Percentiles rank a stretch among this genome's conserved stretches.
These are phyloP conservation scores for Hozukius guyotensis DNA, from an alignment of 2,797 vertebrate species.

Conservation along the genomic window DNA sequence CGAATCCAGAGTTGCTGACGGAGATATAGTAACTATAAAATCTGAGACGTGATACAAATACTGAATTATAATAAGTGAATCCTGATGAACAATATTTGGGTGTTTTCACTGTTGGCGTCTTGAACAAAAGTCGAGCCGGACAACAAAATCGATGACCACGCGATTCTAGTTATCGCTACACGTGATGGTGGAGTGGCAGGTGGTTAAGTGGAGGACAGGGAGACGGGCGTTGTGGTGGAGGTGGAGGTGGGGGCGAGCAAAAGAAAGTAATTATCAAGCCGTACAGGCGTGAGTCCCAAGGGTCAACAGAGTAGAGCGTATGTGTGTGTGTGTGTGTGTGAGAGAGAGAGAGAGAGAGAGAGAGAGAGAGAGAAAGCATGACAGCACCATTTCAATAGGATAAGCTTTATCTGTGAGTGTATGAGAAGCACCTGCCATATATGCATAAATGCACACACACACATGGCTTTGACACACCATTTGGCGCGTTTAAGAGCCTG, in stretches of 20 bases:
- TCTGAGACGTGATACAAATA: neutral
- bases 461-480: constrained; percentile 41
- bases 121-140: constrained; percentile 5
- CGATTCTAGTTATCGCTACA: constrained; percentile 53
- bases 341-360: constrained; percentile 8
- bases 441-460: constrained; percentile 48
- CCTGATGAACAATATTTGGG: neutral
- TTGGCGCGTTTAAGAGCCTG: constrained; percentile 60
- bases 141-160: constrained; percentile 27
- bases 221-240: constrained; percentile 20
- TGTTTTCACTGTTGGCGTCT: neutral
- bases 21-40: neutral
- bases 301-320: constrained; percentile 54
- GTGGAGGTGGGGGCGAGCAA: constrained; percentile 49
- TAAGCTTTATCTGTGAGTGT: constrained; percentile 59
- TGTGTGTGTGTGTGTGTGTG: constrained; percentile 17
- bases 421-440: constrained; percentile 64
- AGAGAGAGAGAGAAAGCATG: constrained; percentile 5
- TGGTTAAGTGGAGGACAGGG: constrained; percentile 71
- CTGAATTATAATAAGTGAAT: neutral
- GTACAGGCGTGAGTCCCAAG: constrained; percentile 63
- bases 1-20: neutral
- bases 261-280: constrained; percentile 79
- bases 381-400: constrained; percentile 53
- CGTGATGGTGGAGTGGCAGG: constrained; percentile 70